These are phyloP conservation scores for Oryzias sinensis DNA, from an alignment of 2,797 vertebrate genomes.

Conservation along the genomic window DNA sequence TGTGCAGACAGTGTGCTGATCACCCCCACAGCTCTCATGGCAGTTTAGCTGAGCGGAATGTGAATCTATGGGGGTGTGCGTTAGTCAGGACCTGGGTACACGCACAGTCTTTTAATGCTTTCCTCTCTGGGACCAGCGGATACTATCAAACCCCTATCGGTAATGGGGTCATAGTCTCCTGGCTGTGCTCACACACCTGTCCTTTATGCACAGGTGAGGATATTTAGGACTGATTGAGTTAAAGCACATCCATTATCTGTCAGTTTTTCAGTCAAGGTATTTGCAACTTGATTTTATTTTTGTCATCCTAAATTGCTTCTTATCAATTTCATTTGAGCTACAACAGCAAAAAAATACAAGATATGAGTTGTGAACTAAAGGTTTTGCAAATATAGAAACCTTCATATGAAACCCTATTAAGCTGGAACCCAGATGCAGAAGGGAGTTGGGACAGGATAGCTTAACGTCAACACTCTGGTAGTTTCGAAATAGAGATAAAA, in stretches of 20 bases:
- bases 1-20: slow-evolving; percentile 26
- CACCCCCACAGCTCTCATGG: slow-evolving; percentile 56
- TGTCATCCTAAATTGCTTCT: too few species aligned
- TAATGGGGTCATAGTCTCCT: slow-evolving; percentile 41
- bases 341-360: background rate
- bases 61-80: slow-evolving; percentile 67
- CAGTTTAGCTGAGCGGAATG: slow-evolving; percentile 74
- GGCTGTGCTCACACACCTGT: slow-evolving; percentile 72
- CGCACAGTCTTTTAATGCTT: slow-evolving; percentile 63
- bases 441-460: background rate
- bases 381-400: too few species aligned
- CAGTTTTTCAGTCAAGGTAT: background rate
- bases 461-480: background rate
- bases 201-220: slow-evolving; percentile 63
- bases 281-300: too few species aligned
- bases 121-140: slow-evolving; percentile 49
- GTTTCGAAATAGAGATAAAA: background rate
- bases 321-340: too few species aligned
- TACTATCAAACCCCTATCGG: slow-evolving; percentile 68
- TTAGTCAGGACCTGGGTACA: slow-evolving; percentile 65
- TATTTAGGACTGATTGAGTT: slow-evolving; percentile 30
- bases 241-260: slow-evolving; percentile 37
- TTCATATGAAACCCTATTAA: background rate
- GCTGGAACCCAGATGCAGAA: background rate
- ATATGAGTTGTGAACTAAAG: background rate